Evolutionary conservation across 1,140 invertebrate genomes (phyloP).

Genomic region (Meloidogyne floridensis): DNA sequence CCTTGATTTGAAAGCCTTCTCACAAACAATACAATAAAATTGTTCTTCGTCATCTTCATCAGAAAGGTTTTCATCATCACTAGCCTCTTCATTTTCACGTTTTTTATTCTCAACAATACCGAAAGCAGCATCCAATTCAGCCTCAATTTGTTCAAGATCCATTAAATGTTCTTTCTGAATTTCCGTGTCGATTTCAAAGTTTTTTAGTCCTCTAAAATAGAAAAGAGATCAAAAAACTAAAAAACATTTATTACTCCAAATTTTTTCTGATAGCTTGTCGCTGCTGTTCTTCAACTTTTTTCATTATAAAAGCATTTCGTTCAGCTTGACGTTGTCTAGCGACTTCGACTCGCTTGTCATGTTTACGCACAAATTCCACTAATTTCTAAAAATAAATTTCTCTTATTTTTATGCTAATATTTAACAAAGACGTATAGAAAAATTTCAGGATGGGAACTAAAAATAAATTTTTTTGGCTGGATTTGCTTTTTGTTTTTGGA

Average conservation of each 20-base stretch:
- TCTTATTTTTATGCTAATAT: neutral
- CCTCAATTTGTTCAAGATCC: conserved; percentile 50
- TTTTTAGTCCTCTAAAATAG: conserved; percentile 40
- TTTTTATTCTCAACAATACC: conserved; percentile 31
- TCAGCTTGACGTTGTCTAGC: conserved; percentile 47
- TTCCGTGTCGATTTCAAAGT: conserved; percentile 33
- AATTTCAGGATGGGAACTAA: no score
- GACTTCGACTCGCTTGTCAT: conserved; percentile 72
- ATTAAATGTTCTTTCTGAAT: conserved; percentile 33
- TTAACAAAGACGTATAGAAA: no score
- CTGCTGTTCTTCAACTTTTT: conserved; percentile 43
- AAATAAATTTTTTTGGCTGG: neutral
- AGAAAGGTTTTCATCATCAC: neutral
- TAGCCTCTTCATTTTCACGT: neutral
- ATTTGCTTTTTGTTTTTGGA: no score
- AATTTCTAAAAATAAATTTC: conserved; percentile 28
- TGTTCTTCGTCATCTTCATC: conserved; percentile 8
- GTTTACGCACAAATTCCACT: conserved; percentile 47
- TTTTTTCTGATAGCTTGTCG: conserved; percentile 38
- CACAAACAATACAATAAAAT: conserved; percentile 50
- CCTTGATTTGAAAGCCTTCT: conserved; percentile 47
- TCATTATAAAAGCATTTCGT: conserved; percentile 32
- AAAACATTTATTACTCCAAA: conserved; percentile 29
- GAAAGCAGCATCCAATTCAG: conserved; percentile 48
- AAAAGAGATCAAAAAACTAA: neutral